Base-by-base conservation (phyloP, 2,113 vertebrate species). In the Suncus etruscus region DNA sequence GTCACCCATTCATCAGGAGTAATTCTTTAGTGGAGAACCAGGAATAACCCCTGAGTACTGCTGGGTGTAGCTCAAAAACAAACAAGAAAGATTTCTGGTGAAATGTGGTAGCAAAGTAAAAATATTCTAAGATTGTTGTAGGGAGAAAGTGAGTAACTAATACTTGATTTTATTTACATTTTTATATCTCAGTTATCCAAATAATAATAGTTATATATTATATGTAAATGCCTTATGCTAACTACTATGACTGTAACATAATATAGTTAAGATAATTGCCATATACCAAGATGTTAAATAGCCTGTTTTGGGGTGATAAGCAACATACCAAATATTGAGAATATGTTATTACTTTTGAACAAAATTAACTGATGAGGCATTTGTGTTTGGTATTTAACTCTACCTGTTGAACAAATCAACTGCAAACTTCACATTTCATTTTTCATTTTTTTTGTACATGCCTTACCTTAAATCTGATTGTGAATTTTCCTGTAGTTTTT, bases 341-440 rank as follows among this genome's bases (percentile, higher is more conserved):
- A 79, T 15, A 7, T 63, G 27, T 54, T 81, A 22, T 72, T 39
- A 39, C 39, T 39, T 39, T 39, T 39, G 5, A 39, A 39, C 82
- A 73, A 93, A 87, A 63, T 58, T 68, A 15, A n/a, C 74, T 66
- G 73, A 32, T 84, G 69, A 69, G 5, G 11, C 27, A 24, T 15
- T 65, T 27, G 4, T 24, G 15, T 89, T 78, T 68, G n/a, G n/a
- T 76, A 47, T n/a, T 89, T 83, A 85, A 81, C 31, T 75, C 11
- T 24, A 89, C 10, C 29, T 79, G 8, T 9, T 76, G 27, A 89
- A 83, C 27, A 32, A n/a, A 48, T 5, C 31, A 89, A 51, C 8
- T 3, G 2, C 66, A 31, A n/a, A n/a, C 14, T 68, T 16, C 63
- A 83, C 7, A 9, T 31, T 65, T 54, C 11, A 77, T 84, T 89